Conservation (phyloP, 2,113 vertebrate genomes). For the Lepisosteus oculatus region DNA sequence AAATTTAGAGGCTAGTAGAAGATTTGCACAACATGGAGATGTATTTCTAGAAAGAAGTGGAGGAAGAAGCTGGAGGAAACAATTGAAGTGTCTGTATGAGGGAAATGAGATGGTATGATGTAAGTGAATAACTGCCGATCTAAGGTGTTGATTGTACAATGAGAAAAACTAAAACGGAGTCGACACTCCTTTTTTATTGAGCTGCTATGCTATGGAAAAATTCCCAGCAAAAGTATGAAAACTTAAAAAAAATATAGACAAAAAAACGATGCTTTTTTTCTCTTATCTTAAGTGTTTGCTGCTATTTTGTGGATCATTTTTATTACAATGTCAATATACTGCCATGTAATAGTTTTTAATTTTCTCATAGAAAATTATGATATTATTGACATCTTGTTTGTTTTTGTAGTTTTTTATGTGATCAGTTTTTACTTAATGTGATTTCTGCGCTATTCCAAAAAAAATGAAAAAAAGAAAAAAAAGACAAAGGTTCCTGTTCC, state of each 20-base stretch:
- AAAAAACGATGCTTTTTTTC: slow-evolving; percentile 77
- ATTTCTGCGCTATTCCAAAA: slow-evolving; percentile 94
- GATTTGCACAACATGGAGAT: slow-evolving; percentile 71
- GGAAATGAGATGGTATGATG: slow-evolving; percentile 63
- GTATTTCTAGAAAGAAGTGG: slow-evolving; percentile 61
- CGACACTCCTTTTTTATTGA: slow-evolving; percentile 75
- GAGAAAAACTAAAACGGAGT: slow-evolving; percentile 56
- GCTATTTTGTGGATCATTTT: slow-evolving; percentile 86
- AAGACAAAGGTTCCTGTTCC: slow-evolving; percentile 76
- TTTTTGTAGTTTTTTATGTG: slow-evolving; percentile 78
- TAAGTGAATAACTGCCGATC: slow-evolving; percentile 69
- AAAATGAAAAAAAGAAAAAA: slow-evolving; percentile 63
- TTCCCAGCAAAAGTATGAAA: slow-evolving; percentile 76
- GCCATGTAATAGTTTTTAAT: slow-evolving; percentile 87
- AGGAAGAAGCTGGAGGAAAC: slow-evolving; percentile 53
- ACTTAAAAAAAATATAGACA: slow-evolving; percentile 52
- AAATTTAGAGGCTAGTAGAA: slow-evolving; percentile 55
- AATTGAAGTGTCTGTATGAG: slow-evolving; percentile 63
- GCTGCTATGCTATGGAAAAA: slow-evolving; percentile 96
- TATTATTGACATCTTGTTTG: slow-evolving; percentile 80
- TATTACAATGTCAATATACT: slow-evolving; percentile 86
- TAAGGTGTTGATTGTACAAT: slow-evolving; percentile 79
- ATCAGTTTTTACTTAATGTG: slow-evolving; percentile 85
- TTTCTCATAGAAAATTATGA: slow-evolving; percentile 92
- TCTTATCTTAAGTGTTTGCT: slow-evolving; percentile 89